These are phyloP conservation scores for Drosophila paulistorum DNA, from an alignment of 1,140 invertebrate species.

Conservation along the genomic window DNA sequence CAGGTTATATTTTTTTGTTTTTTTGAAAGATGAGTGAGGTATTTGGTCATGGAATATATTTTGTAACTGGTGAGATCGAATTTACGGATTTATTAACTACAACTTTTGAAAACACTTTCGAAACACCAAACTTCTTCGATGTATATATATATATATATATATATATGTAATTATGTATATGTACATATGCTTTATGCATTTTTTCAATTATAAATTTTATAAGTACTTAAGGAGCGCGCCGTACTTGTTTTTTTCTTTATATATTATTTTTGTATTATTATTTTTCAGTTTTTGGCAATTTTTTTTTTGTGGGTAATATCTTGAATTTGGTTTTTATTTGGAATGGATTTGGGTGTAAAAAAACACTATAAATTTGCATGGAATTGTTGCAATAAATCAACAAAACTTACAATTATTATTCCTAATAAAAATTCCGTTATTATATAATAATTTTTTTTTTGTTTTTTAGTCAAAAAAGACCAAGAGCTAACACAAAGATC, in stretches of 20 bases:
- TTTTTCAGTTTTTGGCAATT: constrained; percentile 30
- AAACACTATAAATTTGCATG: constrained; percentile 51
- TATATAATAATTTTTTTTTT: constrained; percentile 79
- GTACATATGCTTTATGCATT: constrained; percentile 40
- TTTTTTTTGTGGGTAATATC: constrained; percentile 31
- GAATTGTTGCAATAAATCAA: constrained; percentile 73
- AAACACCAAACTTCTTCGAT: constrained; percentile 57
- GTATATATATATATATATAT: constrained; percentile 49
- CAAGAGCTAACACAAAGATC: constrained; percentile 83
- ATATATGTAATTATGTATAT: constrained; percentile 43
- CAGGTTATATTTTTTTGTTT: neutral
- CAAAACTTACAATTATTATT: constrained; percentile 79
- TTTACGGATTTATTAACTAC: constrained; percentile 29
- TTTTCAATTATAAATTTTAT: constrained; percentile 40
- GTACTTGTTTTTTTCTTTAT: constrained; percentile 13
- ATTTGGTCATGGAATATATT: constrained; percentile 7
- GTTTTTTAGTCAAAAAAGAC: constrained; percentile 75
- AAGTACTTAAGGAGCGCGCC: constrained; percentile 31
- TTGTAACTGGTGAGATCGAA: constrained; percentile 18
- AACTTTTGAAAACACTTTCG: constrained; percentile 56
- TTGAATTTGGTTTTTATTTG: constrained; percentile 28
- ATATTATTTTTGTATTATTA: constrained; percentile 25
- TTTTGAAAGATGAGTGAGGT: constrained; percentile 18
- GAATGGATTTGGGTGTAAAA: constrained; percentile 37
- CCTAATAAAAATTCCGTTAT: constrained; percentile 74